phyloP scores from a whole-genome alignment of 2,888 invertebrate species.

The Sceliomorpha sp. region DNA sequence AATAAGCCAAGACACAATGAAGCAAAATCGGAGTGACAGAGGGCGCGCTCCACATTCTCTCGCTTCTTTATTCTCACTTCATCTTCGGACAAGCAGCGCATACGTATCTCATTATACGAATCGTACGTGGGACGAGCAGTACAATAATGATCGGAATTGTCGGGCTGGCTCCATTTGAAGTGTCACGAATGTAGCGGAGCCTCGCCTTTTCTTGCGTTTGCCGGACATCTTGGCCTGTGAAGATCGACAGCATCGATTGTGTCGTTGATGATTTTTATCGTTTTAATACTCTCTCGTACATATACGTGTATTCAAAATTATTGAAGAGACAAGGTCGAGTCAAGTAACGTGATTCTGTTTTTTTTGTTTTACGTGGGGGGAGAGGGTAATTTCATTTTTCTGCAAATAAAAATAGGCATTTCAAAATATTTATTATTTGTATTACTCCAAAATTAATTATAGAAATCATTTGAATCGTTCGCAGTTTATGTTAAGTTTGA shows the following conservation, averaged over 20 bases:
- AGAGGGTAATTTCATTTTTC: too few species aligned
- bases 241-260: constrained; percentile 13
- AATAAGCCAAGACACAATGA: constrained; percentile 10
- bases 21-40: constrained; percentile 12
- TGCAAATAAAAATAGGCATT: too few species aligned
- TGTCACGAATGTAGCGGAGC: constrained; percentile 9
- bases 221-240: constrained; percentile 4
- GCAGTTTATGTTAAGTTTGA: too few species aligned
- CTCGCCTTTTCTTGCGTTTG: constrained; percentile 9
- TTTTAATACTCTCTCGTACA: constrained; percentile 1
- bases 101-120: constrained; percentile 14
- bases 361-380: too few species aligned
- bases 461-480: too few species aligned
- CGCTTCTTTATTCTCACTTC: constrained; percentile 24
- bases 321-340: background rate
- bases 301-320: background rate
- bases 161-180: constrained; percentile 7
- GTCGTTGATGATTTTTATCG: constrained; percentile 18
- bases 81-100: constrained; percentile 14
- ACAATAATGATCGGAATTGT: constrained; percentile 20
- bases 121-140: constrained; percentile 3
- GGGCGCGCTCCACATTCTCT: constrained; percentile 19
- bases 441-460: too few species aligned
- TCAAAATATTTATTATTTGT: too few species aligned
- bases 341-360: too few species aligned